Evolutionary conservation across 1,140 invertebrate genomes (phyloP).

Genomic region (Pinna nobilis): DNA sequence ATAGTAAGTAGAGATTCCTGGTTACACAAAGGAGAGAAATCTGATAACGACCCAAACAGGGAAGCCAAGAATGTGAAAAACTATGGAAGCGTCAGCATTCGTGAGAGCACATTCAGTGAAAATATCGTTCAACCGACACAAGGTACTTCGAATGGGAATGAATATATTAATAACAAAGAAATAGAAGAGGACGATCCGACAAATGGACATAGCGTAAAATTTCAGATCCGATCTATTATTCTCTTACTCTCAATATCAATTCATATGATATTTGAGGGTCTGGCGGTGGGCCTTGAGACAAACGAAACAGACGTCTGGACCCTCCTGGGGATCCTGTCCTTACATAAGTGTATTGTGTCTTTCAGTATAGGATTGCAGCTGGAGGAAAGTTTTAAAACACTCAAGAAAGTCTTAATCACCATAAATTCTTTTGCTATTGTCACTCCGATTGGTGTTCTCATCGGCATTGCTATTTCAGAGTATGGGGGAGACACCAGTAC

Average conservation of each 20-base stretch:
- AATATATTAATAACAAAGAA: neutral
- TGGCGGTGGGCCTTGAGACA: constrained; percentile 62
- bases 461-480: constrained; percentile 77
- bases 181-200: neutral
- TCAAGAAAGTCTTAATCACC: constrained; percentile 63
- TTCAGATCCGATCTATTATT: constrained; percentile 56
- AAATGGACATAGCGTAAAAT: constrained; percentile 4
- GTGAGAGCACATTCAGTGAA: too few relatives aligned
- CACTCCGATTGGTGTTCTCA: constrained; percentile 79
- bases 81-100: too few relatives aligned
- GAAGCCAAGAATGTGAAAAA: too few relatives aligned
- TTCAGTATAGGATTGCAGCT: constrained; percentile 84
- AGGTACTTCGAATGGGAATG: neutral
- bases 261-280: constrained; percentile 68
- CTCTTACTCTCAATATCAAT: constrained; percentile 64
- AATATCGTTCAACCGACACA: neutral
- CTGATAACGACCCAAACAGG: neutral
- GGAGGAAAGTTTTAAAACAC: constrained; percentile 78
- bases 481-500: constrained; percentile 38
- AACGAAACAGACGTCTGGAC: constrained; percentile 80
- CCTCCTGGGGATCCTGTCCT: constrained; percentile 78
- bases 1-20: too few relatives aligned
- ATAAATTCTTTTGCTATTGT: constrained; percentile 79
- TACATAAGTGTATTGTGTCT: constrained; percentile 86
- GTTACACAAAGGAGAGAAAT: too few relatives aligned